A percentile compares a stretch with the other conserved stretches of the same genome.
Conservation (phyloP, 64 coral and sea anemone genomes). For the Porites lutea region DNA sequence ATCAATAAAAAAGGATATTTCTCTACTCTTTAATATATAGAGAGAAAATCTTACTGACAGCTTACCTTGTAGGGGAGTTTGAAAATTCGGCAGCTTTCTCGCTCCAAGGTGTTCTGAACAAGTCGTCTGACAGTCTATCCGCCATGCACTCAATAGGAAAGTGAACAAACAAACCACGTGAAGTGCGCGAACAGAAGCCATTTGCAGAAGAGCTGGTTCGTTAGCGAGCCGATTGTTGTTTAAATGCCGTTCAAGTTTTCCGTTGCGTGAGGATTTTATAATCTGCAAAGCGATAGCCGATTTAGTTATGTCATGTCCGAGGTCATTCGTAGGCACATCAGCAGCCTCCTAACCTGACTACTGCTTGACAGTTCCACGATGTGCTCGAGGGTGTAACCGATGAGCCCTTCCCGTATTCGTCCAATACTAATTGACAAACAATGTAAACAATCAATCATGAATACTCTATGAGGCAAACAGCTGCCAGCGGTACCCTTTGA, state of each 20-base stretch:
- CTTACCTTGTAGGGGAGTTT: slow-evolving; percentile 61
- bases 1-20: background rate
- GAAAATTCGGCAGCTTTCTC: slow-evolving; percentile 5
- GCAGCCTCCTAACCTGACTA: background rate
- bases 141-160: slow-evolving; percentile 55
- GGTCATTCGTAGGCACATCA: slow-evolving; percentile 47
- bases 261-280: background rate
- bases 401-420: slow-evolving; percentile 78
- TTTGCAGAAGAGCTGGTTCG: background rate
- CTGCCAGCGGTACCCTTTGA: slow-evolving; percentile 38
- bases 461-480: slow-evolving; percentile 42
- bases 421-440: slow-evolving; percentile 63
- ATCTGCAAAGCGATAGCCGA: background rate
- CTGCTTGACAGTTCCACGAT: slow-evolving; percentile 44
- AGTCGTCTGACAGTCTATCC: slow-evolving; percentile 36
- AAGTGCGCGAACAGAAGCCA: slow-evolving; percentile 22
- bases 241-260: slow-evolving; percentile 8
- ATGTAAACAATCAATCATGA: slow-evolving; percentile 68
- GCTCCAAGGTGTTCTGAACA: slow-evolving; percentile 76
- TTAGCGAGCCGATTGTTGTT: slow-evolving; percentile 8
- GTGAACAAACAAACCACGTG: slow-evolving; percentile 47
- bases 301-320: slow-evolving; percentile 8
- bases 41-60: background rate
- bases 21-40: background rate
- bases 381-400: slow-evolving; percentile 12